A percentile compares a stretch with the other conserved stretches of the same genome.
These are phyloP conservation scores for Eilema caniola DNA, from an alignment of 2,888 invertebrate genomes.

Conservation along the genomic window DNA sequence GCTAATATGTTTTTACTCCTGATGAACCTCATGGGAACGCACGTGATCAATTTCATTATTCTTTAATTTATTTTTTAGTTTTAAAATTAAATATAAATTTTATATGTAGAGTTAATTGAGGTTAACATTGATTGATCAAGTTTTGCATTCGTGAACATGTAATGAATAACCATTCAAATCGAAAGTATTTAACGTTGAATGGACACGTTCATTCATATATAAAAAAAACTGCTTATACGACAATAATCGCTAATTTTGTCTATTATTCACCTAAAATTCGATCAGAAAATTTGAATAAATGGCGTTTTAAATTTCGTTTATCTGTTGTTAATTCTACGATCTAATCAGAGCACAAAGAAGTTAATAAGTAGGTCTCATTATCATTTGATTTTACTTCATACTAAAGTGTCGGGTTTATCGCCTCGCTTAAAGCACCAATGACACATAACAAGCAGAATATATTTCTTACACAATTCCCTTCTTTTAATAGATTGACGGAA, in stretches of 20 bases:
- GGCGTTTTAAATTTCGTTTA: neutral
- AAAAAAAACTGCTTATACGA: neutral
- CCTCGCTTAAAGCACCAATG: neutral
- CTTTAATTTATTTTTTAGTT: no score
- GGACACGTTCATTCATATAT: neutral
- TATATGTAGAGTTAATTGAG: no score
- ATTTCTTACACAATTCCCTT: conserved; percentile 18
- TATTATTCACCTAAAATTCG: neutral
- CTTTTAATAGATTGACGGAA: conserved; percentile 25
- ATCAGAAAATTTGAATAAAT: neutral
- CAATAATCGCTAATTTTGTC: neutral
- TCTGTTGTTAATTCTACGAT: neutral
- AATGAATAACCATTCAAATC: neutral
- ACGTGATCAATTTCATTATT: no score
- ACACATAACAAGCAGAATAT: conserved; percentile 11
- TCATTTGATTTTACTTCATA: conserved; percentile 18
- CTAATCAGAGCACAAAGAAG: conserved; percentile 11
- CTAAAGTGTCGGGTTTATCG: conserved; percentile 11
- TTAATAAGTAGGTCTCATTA: conserved; percentile 11
- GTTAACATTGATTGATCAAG: neutral
- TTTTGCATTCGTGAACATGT: neutral
- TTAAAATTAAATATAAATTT: no score
- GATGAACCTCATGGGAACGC: no score
- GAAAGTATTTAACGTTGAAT: neutral
- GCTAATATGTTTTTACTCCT: no score